phyloP scores from a whole-genome alignment of 2,888 invertebrate species.

The Drosophila leonis region DNA sequence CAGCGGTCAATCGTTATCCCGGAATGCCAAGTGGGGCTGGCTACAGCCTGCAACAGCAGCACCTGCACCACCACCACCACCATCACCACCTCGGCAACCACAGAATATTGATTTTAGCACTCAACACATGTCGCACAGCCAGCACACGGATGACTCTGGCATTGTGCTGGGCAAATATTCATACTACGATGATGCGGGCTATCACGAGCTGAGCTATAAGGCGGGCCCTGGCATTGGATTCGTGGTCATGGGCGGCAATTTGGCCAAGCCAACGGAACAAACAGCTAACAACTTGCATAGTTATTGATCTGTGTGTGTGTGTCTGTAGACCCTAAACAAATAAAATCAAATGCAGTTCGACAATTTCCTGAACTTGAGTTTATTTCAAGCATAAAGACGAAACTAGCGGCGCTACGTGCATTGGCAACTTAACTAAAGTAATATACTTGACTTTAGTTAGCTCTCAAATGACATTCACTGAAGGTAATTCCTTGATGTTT shows the following conservation, averaged over 20 bases:
- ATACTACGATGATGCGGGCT: conserved; percentile 90
- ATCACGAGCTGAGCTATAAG: conserved; percentile 90
- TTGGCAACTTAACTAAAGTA: conserved; percentile 13
- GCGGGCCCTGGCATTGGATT: conserved; percentile 91
- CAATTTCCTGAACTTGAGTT: conserved; percentile 17
- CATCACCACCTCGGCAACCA: not conserved
- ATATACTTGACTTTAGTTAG: conserved; percentile 2
- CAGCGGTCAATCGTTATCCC: not conserved
- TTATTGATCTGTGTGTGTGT: conserved; percentile 9
- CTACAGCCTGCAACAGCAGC: conserved; percentile 5
- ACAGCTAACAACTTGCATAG: conserved; percentile 12
- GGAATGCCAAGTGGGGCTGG: conserved; percentile 40
- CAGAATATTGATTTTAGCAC: conserved; percentile 80
- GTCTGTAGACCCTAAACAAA: not conserved
- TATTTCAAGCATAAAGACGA: not conserved
- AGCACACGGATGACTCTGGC: conserved; percentile 80
- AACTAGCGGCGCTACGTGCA: conserved; percentile 7
- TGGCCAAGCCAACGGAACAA: conserved; percentile 64
- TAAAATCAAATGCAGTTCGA: conserved; percentile 23
- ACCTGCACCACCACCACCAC: conserved; percentile 6
- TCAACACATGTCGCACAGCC: conserved; percentile 79
- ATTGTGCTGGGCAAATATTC: conserved; percentile 88
- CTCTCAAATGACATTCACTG: not conserved
- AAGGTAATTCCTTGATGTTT: not conserved
- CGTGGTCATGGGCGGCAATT: conserved; percentile 83